Evolutionary conservation across 2,797 vertebrate species (phyloP).

Genomic region (Sparus aurata): DNA sequence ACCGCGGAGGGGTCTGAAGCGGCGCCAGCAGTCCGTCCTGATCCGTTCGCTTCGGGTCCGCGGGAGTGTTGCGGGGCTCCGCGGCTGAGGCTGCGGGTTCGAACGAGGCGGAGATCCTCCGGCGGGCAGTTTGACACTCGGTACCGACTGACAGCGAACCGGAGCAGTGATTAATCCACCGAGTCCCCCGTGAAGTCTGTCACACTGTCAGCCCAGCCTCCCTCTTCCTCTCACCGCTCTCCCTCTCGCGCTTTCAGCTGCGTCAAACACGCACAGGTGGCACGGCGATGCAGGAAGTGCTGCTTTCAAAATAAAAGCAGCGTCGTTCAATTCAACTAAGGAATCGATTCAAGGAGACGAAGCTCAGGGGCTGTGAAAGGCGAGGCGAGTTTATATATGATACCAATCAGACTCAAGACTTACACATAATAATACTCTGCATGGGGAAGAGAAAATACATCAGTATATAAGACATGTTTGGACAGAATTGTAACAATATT

Average conservation of each 20-base stretch:
- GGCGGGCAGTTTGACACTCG: background rate
- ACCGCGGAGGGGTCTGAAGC: slow-evolving; percentile 49
- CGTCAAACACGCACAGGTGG: slow-evolving; percentile 50
- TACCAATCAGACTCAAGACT: too few species aligned
- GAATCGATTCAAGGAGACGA: too few species aligned
- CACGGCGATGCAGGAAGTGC: background rate
- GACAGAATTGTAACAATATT: too few species aligned
- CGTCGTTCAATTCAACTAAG: too few species aligned
- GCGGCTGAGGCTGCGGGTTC: background rate
- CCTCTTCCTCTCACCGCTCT: slow-evolving; percentile 38
- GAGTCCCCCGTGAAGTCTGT: slow-evolving; percentile 51
- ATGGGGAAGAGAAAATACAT: too few species aligned
- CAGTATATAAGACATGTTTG: too few species aligned
- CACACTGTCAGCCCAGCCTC: slow-evolving; percentile 64
- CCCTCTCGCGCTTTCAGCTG: slow-evolving; percentile 33
- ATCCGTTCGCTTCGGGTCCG: slow-evolving; percentile 16
- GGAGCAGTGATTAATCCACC: slow-evolving; percentile 15
- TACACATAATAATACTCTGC: too few species aligned
- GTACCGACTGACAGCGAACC: slow-evolving; percentile 22
- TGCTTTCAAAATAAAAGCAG: slow-evolving; percentile 61
- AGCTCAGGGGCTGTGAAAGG: background rate
- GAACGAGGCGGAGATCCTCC: background rate
- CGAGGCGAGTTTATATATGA: too few species aligned
- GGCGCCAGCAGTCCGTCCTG: slow-evolving; percentile 36
- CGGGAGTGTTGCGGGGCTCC: slow-evolving; percentile 29